Base-by-base conservation (phyloP, 2,888 invertebrate species). In the Watsonalla binaria region DNA sequence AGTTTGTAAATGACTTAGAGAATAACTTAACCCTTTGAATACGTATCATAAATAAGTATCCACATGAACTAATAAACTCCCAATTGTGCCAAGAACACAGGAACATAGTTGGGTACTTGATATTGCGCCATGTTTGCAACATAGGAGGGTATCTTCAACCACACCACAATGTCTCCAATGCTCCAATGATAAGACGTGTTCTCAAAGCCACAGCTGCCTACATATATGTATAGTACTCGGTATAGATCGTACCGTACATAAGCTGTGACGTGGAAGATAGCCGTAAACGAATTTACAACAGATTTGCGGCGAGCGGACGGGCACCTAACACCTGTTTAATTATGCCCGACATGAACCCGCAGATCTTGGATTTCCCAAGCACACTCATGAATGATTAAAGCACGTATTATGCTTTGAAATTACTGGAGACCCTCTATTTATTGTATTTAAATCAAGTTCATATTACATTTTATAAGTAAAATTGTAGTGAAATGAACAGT, bases 311-410 rank as follows among this genome's bases (percentile, higher is more conserved):
- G 47, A 56, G 49, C 56, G 56, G 52, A 48, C 54, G 58, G 55
- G 45, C 57, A 65, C 56, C 53, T 57, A 59, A 61, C 61, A 65
- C 65, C 60, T 61, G 56, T 58, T 60, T 65, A 60, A 65, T 62
- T 62, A 65, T 54, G 57, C 13, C 48, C 35, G 35, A 34, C 14
- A 37, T 48, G 48, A 37, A 48, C 42, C 42, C 42, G 42, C 42
- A 42, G 42, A 42, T 42, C 42, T 42, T 42, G 42, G 42, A 42
- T 42, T 42, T 37, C 11, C 42, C 42, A 42, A 42, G 42, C 42
- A 11, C 42, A 42, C 42, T 42, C 42, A 42, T 42, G 42, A 42
- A 42, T 42, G 42, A 42, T 42, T 42, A 42, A 42, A 42, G 11
- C 7, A 42, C 42, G 42, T 42, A 42, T 42, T 42, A 42, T 42